Conservation (phyloP, 2,113 vertebrate genomes). For the Centropus unirufus region DNA sequence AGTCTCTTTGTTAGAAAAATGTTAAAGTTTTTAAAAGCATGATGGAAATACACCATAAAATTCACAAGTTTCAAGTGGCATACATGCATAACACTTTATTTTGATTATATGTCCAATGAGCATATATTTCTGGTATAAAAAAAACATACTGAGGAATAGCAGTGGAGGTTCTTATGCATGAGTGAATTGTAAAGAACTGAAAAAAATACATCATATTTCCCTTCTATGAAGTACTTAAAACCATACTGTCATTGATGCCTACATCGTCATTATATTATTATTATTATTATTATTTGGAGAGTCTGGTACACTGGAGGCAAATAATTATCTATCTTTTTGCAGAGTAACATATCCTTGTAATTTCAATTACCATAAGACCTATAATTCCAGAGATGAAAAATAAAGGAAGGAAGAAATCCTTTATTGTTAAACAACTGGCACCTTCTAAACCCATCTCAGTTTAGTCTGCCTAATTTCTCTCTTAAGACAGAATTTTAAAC, state of each 20-base stretch:
- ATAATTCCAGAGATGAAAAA: not conserved
- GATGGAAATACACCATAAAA: not conserved
- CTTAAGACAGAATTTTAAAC: not conserved
- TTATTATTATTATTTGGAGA: no score
- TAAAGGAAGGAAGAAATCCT: not conserved
- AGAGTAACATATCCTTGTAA: not conserved
- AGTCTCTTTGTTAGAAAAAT: not conserved
- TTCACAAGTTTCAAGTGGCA: not conserved
- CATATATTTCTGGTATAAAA: not conserved
- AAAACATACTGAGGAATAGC: not conserved
- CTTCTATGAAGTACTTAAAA: not conserved
- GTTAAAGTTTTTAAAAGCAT: not conserved
- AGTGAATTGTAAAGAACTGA: not conserved
- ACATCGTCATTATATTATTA: no score
- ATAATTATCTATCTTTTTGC: not conserved
- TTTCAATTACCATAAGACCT: not conserved
- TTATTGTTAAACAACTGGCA: not conserved
- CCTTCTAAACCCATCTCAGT: not conserved
- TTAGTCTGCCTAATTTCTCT: not conserved
- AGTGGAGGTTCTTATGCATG: not conserved
- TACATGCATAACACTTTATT: not conserved
- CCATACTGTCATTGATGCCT: not conserved
- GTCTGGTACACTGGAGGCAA: not conserved
- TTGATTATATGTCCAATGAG: not conserved
- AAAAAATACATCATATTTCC: not conserved